Evolutionary conservation across 2,888 invertebrate species (phyloP).

Genomic region (Gymnocheta viridis): DNA sequence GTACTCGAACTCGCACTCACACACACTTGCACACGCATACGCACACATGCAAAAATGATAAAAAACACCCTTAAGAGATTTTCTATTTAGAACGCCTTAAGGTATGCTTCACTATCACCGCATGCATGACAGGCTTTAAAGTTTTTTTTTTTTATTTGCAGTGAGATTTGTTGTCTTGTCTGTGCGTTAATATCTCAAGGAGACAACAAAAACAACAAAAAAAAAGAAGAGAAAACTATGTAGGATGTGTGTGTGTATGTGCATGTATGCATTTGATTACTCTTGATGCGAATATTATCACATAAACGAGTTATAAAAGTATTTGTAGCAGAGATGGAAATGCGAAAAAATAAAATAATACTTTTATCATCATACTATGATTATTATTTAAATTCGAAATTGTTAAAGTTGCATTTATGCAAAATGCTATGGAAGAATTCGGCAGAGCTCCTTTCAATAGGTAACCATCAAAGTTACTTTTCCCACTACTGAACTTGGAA

Average conservation of each 20-base stretch:
- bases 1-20: not conserved
- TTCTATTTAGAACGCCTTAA: constrained; percentile 44
- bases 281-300: not conserved
- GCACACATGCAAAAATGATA: not conserved
- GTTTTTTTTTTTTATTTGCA: not conserved
- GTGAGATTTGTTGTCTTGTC: not conserved
- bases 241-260: no score
- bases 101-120: constrained; percentile 39
- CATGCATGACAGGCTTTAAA: not conserved
- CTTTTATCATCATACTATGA: no score
- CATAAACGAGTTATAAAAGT: constrained; percentile 1
- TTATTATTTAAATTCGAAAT: no score
- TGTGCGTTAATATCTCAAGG: not conserved
- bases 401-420: no score
- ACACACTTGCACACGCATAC: not conserved
- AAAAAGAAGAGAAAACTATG: constrained; percentile 12
- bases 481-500: not conserved
- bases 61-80: constrained; percentile 29
- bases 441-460: no score
- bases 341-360: not conserved
- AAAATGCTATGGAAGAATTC: no score
- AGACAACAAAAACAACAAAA: not conserved
- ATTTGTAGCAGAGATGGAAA: not conserved
- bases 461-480: no score
- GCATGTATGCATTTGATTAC: not conserved